Conservation (phyloP, 2,113 vertebrate genomes). For the Mellivora capensis region DNA sequence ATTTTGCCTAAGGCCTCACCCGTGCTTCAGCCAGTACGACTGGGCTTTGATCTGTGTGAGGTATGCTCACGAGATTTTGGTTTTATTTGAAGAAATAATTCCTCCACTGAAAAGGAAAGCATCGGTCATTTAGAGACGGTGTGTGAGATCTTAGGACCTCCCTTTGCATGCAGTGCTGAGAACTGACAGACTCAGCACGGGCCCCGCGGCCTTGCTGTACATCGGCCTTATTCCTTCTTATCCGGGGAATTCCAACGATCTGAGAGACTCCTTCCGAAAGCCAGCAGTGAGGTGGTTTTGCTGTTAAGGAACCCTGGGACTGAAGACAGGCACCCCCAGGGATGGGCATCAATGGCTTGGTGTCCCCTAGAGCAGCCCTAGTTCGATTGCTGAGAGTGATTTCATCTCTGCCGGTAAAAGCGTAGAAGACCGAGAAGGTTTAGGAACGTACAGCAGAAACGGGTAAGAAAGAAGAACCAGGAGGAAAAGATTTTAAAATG, state of each 20-base stretch:
- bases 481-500: neutral
- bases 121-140: neutral
- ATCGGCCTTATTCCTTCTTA: neutral
- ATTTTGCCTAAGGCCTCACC: neutral
- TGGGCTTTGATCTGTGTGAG: neutral
- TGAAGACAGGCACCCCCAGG: neutral
- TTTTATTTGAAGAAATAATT: conserved; percentile 14
- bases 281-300: neutral
- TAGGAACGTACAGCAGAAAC: neutral
- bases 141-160: neutral
- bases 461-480: neutral
- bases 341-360: neutral
- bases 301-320: neutral
- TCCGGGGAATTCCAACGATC: neutral
- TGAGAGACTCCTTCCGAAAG: neutral
- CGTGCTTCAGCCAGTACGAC: neutral
- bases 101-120: conserved; percentile 2
- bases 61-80: neutral
- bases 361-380: neutral
- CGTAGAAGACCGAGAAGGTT: neutral
- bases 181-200: neutral
- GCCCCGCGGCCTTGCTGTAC: neutral
- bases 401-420: neutral
- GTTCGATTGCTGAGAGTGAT: neutral
- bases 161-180: neutral